Evolutionary conservation across 2,888 invertebrate genomes (phyloP), one percentile per base, ranked within the genome.

Genomic region (Uloborus plumipes): DNA sequence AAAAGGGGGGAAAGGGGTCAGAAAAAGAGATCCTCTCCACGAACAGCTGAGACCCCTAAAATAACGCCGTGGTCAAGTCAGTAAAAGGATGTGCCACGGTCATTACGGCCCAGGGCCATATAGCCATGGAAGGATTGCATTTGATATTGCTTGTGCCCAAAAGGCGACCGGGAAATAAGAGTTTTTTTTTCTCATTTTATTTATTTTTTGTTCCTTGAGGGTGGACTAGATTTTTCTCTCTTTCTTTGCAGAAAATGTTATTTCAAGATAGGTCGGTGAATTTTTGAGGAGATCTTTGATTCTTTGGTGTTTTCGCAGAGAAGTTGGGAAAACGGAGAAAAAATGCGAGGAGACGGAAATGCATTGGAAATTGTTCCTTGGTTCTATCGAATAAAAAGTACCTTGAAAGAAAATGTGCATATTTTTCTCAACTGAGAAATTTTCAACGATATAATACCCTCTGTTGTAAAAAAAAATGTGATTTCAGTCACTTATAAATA

Each of bases 21-120:
- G 58, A 55, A 47, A 73, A 50, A 49, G 64, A 64, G 50, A 6
- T 58, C 22, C 31, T 49, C 20, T 49, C 26, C 16, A 51, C 49
- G 65, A 61, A 51, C 76, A 76, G 76, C 76, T 76, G 76, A 76
- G 76, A 39, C 74, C 74, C 59, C 66, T 73, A 62, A 77, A 77
- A 70, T 69, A 70, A 70, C 51, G 64, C n/a, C 39, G 6, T 55
- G 72, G 71, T 72, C 67, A 73, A 64, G 71, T 39, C 39, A 39
- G 39, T 39, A 39, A 39, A 39, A 39, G 39, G 39, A 65, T 65
- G 31, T 58, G 66, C 49, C 31, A 39, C 13, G n/a, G 53, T 79
- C 78, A 66, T 78, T 78, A 78, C 58, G 20, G 39, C 71, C 70
- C 49, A 26, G 26, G 26, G 39, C 39, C 39, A 16, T n/a, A 62